Evolutionary conservation across 2,797 vertebrate genomes (phyloP).

Genomic region (Hydrophis major): DNA sequence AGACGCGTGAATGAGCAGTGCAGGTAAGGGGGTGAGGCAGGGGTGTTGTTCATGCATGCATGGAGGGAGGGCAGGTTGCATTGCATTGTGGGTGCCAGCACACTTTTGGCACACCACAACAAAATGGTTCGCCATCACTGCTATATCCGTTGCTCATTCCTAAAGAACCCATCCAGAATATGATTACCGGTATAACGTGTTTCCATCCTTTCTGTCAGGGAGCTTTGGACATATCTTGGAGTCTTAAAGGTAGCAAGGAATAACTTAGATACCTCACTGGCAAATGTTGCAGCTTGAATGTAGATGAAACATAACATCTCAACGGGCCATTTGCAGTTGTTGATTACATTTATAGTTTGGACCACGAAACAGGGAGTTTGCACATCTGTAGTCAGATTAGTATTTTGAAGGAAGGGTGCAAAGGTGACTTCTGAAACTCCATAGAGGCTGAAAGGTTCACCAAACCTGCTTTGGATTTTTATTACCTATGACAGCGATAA

Average conservation of each 20-base stretch:
- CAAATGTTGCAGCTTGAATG: neutral
- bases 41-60: no score
- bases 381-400: slow-evolving; percentile 69
- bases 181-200: neutral
- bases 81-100: no score
- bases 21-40: no score
- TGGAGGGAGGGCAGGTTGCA: no score
- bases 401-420: slow-evolving; percentile 65
- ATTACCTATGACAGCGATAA: slow-evolving; percentile 73
- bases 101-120: no score
- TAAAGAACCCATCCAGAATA: neutral
- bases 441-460: slow-evolving; percentile 67
- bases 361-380: slow-evolving; percentile 42
- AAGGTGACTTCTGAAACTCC: slow-evolving; percentile 73
- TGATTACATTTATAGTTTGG: slow-evolving; percentile 51
- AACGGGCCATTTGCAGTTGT: slow-evolving; percentile 46
- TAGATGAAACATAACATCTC: neutral
- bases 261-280: neutral
- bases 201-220: neutral
- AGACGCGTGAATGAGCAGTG: no score
- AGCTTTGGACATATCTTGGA: neutral
- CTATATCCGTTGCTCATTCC: neutral
- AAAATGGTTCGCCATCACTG: no score
- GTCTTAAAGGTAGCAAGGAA: neutral
- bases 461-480: slow-evolving; percentile 68